Conservation (phyloP, 2,888 invertebrate genomes). For the Scaptomyza cyrtandrae region DNA sequence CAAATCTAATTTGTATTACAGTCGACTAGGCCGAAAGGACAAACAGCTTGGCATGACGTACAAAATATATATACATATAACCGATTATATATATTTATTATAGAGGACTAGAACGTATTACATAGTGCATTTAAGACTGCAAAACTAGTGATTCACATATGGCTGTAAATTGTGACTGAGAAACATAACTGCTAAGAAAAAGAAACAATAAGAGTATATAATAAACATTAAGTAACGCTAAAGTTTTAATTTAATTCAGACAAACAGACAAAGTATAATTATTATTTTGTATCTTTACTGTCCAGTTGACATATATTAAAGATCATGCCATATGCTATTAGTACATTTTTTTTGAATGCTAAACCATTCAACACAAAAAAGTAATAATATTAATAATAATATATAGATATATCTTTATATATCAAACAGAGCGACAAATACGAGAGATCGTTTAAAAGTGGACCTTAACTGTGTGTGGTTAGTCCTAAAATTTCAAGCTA, state of each 20-base stretch:
- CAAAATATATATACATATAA: not conserved
- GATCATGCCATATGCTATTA: constrained; percentile 47
- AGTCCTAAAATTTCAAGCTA: constrained; percentile 67
- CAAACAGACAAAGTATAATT: too few relatives aligned
- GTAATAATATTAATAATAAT: constrained; percentile 26
- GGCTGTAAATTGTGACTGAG: constrained; percentile 38
- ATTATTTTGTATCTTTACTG: too few relatives aligned
- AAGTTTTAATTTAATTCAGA: not conserved
- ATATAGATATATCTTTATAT: constrained; percentile 21
- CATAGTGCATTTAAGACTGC: constrained; percentile 41
- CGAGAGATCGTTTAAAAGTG: constrained; percentile 72
- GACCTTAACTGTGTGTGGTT: constrained; percentile 40
- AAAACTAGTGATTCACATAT: constrained; percentile 32
- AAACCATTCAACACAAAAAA: constrained; percentile 20
- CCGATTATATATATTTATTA: constrained; percentile 13
- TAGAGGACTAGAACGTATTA: constrained; percentile 59
- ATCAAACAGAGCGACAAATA: constrained; percentile 66
- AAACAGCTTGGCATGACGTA: constrained; percentile 51
- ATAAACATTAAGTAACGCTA: not conserved
- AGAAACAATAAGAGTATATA: not conserved
- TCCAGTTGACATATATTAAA: not conserved
- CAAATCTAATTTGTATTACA: constrained; percentile 46
- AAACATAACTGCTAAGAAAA: not conserved
- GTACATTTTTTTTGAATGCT: constrained; percentile 15
- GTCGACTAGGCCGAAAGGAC: constrained; percentile 47